These are phyloP conservation scores for Rhinogobius similis DNA, from an alignment of 2,113 vertebrate genomes.

Conservation along the genomic window DNA sequence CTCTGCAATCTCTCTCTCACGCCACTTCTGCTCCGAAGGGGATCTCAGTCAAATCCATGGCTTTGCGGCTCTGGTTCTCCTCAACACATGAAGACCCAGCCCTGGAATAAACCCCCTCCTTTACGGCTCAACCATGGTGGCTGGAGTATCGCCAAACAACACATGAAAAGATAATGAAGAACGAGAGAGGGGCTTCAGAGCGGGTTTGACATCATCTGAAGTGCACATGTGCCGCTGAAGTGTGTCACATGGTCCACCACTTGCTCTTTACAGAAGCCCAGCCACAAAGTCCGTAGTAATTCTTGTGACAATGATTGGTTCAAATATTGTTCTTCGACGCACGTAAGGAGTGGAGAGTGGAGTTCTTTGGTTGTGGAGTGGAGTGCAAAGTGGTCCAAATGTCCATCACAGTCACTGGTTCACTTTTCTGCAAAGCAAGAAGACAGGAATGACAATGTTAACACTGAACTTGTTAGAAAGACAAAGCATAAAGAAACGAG, in stretches of 20 bases:
- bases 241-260: slow-evolving; percentile 63
- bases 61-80: slow-evolving; percentile 46
- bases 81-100: slow-evolving; percentile 56
- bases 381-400: slow-evolving; percentile 78
- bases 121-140: slow-evolving; percentile 53
- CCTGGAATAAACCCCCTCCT: slow-evolving; percentile 13
- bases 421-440: slow-evolving; percentile 76
- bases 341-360: slow-evolving; percentile 83
- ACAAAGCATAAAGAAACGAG: slow-evolving; percentile 10
- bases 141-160: slow-evolving; percentile 28
- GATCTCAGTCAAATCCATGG: slow-evolving; percentile 62
- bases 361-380: slow-evolving; percentile 85
- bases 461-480: slow-evolving; percentile 23
- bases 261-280: slow-evolving; percentile 64
- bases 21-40: slow-evolving; percentile 36
- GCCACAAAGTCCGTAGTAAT: slow-evolving; percentile 50
- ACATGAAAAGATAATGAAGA: slow-evolving; percentile 33
- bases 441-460: slow-evolving; percentile 42
- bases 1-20: slow-evolving; percentile 46
- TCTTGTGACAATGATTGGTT: slow-evolving; percentile 57
- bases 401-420: slow-evolving; percentile 83
- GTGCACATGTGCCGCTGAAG: slow-evolving; percentile 61
- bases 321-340: slow-evolving; percentile 86
- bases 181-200: slow-evolving; percentile 51
- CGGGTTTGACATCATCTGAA: slow-evolving; percentile 60